Evolutionary conservation across 2,888 invertebrate species (phyloP).

Genomic region (Scaptomyza flava): DNA sequence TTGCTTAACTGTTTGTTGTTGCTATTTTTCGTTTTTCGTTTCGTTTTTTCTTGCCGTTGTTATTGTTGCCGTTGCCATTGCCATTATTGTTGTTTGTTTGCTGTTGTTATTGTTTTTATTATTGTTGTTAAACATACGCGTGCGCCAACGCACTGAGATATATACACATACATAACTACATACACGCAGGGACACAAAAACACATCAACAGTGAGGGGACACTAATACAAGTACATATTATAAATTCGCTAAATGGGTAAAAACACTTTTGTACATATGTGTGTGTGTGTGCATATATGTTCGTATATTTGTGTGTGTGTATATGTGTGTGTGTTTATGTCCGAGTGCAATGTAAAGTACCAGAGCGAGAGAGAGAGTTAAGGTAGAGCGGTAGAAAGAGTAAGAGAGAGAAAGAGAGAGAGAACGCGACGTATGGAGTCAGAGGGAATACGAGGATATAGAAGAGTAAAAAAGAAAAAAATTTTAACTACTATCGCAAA

Average conservation of each 20-base stretch:
- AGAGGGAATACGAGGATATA: conserved; percentile 18
- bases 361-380: conserved; percentile 17
- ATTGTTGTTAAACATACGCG: conserved; percentile 64
- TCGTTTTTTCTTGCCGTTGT: conserved; percentile 28
- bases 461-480: conserved; percentile 51
- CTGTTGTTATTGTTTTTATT: conserved; percentile 28
- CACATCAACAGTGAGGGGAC: conserved; percentile 47
- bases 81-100: conserved; percentile 22
- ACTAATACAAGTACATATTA: conserved; percentile 58
- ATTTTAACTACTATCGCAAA: conserved; percentile 78
- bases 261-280: conserved; percentile 58
- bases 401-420: not conserved
- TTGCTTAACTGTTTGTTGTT: conserved; percentile 32
- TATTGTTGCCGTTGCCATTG: conserved; percentile 30
- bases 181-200: conserved; percentile 41
- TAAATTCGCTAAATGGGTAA: conserved; percentile 75
- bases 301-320: conserved; percentile 6
- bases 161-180: conserved; percentile 31
- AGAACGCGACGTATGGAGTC: not conserved
- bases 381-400: not conserved
- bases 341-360: conserved; percentile 21
- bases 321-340: conserved; percentile 12
- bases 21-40: conserved; percentile 12
- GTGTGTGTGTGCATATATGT: conserved; percentile 28
- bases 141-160: conserved; percentile 66